Evolutionary conservation across 2,888 invertebrate genomes (phyloP), one percentile per base, ranked within the genome.

Genomic region (Ectobius pallidus): DNA sequence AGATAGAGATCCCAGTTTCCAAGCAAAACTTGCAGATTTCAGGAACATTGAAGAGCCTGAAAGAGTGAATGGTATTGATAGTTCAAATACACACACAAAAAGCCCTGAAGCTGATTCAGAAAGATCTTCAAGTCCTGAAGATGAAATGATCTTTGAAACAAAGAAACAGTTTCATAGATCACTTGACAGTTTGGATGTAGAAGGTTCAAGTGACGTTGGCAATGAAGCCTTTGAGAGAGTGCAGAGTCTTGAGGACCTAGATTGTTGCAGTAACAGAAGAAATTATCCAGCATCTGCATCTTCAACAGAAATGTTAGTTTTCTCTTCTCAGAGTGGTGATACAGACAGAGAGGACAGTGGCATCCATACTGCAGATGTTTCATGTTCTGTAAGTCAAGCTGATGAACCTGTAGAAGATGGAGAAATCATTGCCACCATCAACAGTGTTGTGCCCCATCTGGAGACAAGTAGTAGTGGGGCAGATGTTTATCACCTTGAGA

Each of bases 331-430:
- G 70, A 81, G 85, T 73, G 87, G 87, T 75, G 87, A 90, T 77
- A 90, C 88, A 55, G 92, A 91, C 81, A 87, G 90, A 49, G 93
- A 94, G 82, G 93, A 94, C 80, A 91, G 91, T 75, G 92, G 92
- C 2, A 91, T 92, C 75, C 93, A 93, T 78, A 91, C 92, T 4
- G 92, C 92, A 2, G 90, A 92, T 80, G 93, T 91, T 71, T 92
- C 92, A 22, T 91, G 91, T 78, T 91, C 89, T 34, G 88, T 89
- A 25, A 88, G 88, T 78, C 92, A 92, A 78, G 90, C 91, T 63
- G 92, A 92, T 81, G 92, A 92, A 78, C 88, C 90, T 22, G 88
- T 88, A 69, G 91, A 91, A 49, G 77, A 79, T 62, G 78, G 80
- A 22, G 81, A 79, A 58, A 81, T 80, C 4, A 81, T 46, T 27